Conservation (phyloP, 2,888 invertebrate species). For the Papilio demoleus region DNA sequence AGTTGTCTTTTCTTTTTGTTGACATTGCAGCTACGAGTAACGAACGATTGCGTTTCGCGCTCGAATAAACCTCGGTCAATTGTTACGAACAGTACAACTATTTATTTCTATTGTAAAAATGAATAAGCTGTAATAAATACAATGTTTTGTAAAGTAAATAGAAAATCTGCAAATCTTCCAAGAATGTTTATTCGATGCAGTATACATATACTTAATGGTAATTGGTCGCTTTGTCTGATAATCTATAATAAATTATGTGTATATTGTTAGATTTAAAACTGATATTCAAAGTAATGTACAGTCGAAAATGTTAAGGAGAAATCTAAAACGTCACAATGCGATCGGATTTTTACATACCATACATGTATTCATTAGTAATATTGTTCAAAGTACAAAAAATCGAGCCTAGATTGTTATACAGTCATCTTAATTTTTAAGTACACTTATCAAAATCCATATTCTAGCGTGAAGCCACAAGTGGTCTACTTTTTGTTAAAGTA, state of each 20-base stretch:
- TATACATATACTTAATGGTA: too few species aligned
- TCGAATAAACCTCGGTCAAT: neutral
- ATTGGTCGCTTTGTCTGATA: too few species aligned
- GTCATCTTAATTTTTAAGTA: slow-evolving; percentile 5
- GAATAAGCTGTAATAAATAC: neutral
- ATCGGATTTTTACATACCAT: neutral
- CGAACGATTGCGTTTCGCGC: slow-evolving; percentile 8
- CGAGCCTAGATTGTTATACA: neutral
- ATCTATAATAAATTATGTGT: too few species aligned
- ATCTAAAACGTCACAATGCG: neutral
- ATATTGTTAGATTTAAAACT: too few species aligned
- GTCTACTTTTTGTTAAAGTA: slow-evolving; percentile 13
- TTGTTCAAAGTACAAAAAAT: neutral
- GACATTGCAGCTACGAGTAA: slow-evolving; percentile 18
- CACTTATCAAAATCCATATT: slow-evolving; percentile 9
- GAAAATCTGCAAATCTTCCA: too few species aligned
- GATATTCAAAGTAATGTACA: too few species aligned
- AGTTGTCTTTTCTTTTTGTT: slow-evolving; percentile 24
- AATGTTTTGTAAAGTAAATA: neutral
- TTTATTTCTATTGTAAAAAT: slow-evolving; percentile 20
- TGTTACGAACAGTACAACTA: neutral
- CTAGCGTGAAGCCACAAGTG: slow-evolving; percentile 11
- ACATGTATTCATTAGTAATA: neutral
- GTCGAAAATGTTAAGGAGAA: neutral
- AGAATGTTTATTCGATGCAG: too few species aligned